Conservation (phyloP, 2,797 vertebrate genomes). For the Trachurus trachurus region DNA sequence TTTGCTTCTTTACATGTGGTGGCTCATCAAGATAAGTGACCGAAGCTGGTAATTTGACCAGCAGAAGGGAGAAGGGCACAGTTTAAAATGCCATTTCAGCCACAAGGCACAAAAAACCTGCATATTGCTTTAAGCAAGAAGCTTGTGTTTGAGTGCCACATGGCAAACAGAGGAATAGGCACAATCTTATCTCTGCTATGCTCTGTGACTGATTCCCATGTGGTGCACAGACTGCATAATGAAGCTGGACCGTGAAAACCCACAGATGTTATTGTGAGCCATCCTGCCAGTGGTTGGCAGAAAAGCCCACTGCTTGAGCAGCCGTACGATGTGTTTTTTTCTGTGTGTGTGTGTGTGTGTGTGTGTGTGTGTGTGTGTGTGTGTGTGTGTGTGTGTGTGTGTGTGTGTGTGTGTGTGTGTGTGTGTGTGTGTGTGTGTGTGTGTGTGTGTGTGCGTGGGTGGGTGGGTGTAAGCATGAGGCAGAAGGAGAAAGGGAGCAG, state of each 20-base stretch:
- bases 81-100: conserved; percentile 60
- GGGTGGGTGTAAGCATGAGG: conserved; percentile 26
- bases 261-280: conserved; percentile 79
- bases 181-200: conserved; percentile 47
- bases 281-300: conserved; percentile 72
- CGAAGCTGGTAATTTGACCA: conserved; percentile 41
- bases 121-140: conserved; percentile 51
- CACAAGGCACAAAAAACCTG: conserved; percentile 45
- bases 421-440: conserved; percentile 20
- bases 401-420: conserved; percentile 10
- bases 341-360: conserved; percentile 18
- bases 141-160: conserved; percentile 49
- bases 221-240: conserved; percentile 73
- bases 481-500: conserved; percentile 15
- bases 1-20: conserved; percentile 18
- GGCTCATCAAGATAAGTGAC: conserved; percentile 44
- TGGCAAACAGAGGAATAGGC: conserved; percentile 42
- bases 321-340: conserved; percentile 45
- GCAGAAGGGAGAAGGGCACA: conserved; percentile 51
- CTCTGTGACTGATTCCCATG: conserved; percentile 57
- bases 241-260: conserved; percentile 67
- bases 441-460: no score
- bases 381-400: background rate
- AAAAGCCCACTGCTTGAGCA: conserved; percentile 35
- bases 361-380: no score